These are phyloP conservation scores for Cyprinodon diabolis DNA, from an alignment of 2,797 vertebrate genomes.

Conservation along the genomic window DNA sequence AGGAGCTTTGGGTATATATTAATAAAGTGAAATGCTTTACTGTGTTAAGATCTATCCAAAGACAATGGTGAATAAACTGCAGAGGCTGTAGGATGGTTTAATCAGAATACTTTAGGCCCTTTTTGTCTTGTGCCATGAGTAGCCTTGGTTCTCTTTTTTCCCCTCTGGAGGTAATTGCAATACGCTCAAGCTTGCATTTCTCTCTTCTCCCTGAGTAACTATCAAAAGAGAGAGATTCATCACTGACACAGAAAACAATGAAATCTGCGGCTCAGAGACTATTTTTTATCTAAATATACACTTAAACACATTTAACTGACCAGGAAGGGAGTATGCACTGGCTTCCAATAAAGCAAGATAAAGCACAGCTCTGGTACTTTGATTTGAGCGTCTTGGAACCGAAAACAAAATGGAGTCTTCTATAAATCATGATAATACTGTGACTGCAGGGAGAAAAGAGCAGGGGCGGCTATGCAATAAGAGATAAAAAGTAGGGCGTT, in stretches of 20 bases:
- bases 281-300: slow-evolving; percentile 79
- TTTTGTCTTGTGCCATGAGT: slow-evolving; percentile 33
- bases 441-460: slow-evolving; percentile 64
- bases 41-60: slow-evolving; percentile 72
- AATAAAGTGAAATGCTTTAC: slow-evolving; percentile 61
- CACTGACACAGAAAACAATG: slow-evolving; percentile 80
- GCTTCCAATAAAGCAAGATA: slow-evolving; percentile 78
- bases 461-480: slow-evolving; percentile 67
- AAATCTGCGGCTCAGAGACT: slow-evolving; percentile 69
- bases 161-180: slow-evolving; percentile 61
- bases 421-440: slow-evolving; percentile 77
- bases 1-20: slow-evolving; percentile 29
- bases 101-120: slow-evolving; percentile 55
- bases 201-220: slow-evolving; percentile 66
- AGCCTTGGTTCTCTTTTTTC: slow-evolving; percentile 17
- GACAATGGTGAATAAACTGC: slow-evolving; percentile 56
- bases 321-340: slow-evolving; percentile 64
- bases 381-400: slow-evolving; percentile 73
- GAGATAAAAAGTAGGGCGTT: slow-evolving; percentile 71
- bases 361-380: slow-evolving; percentile 71
- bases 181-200: slow-evolving; percentile 58
- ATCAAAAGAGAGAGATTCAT: slow-evolving; percentile 77
- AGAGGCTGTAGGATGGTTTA: slow-evolving; percentile 53
- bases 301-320: slow-evolving; percentile 80
- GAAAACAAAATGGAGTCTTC: slow-evolving; percentile 77